phyloP scores from a whole-genome alignment of 2,888 invertebrate genomes.

The Drepana falcataria region DNA sequence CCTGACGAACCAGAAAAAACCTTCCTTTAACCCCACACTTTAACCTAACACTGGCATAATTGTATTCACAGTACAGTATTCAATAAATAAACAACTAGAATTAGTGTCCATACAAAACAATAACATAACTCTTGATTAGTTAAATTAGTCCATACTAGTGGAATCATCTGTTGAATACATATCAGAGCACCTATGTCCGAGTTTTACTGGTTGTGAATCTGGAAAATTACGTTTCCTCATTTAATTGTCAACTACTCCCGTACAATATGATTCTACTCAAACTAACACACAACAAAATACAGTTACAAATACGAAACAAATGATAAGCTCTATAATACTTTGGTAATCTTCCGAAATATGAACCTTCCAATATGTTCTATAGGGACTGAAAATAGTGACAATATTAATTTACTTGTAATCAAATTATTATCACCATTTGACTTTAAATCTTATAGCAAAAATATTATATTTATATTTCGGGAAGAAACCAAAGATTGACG shows the following conservation, averaged over 20 bases:
- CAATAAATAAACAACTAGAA: conserved; percentile 27
- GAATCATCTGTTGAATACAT: conserved; percentile 47
- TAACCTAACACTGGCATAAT: conserved; percentile 60
- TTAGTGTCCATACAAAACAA: conserved; percentile 21
- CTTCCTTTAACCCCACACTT: conserved; percentile 43
- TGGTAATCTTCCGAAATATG: no score
- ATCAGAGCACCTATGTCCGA: conserved; percentile 51
- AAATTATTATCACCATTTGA: no score
- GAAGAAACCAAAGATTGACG: no score
- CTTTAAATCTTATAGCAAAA: no score
- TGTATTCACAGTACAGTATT: conserved; percentile 34
- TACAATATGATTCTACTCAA: conserved; percentile 15
- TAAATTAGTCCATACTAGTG: conserved; percentile 46
- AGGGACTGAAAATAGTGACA: no score
- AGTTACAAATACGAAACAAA: no score
- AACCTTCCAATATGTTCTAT: no score
- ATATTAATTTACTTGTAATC: no score
- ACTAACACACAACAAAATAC: conserved; percentile 5
- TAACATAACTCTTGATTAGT: conserved; percentile 30
- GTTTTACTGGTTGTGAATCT: conserved; percentile 56
- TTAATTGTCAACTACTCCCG: conserved; percentile 31
- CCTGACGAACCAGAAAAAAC: conserved; percentile 67
- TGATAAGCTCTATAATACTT: no score
- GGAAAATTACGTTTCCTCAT: conserved; percentile 52
- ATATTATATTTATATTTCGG: no score